Base-by-base conservation (phyloP, 1,140 invertebrate genomes). In the Tetranychus urticae region DNA sequence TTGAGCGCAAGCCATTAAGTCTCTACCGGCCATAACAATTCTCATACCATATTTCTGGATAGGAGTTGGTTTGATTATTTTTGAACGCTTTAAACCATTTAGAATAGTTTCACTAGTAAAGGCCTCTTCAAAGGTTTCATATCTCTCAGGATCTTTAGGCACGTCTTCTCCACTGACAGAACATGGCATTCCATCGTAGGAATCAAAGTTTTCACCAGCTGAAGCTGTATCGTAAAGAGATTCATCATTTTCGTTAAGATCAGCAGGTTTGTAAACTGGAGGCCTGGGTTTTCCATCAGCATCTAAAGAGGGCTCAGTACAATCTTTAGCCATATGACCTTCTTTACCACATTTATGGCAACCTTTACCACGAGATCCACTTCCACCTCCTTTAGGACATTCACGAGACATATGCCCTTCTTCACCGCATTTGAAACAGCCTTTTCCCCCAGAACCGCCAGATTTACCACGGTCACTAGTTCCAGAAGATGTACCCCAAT, bases 1-100 rank as follows among this genome's bases (percentile, higher is more conserved):
- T 73, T 97, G 91, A 0, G 93, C 92, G 71, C 92, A 97, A 0
- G 82, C 91, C 90, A 97, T 97, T 8, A 97, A 67, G 75, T 97
- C 92, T 56, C 87, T 71, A 5, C 82, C 81, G 0, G 62, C 72
- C 68, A 81, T 71, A 47, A 97, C 82, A 14, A 86, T 82, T 0
- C 92, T 89, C 56, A 96, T 82, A 0, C 87, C 81, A 64, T 85
- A 75, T 68, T 92, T 91, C 69, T 98, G 93, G 46, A 98, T 84
- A 0, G 92, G 91, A 0, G 92, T 97, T 0, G 91, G 89, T 66
- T 81, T 83, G 1, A 66, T 78, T 69, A 97, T 98, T 0, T 82
- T 80, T 0, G 85, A 83, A 66, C 82, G 84, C 2, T 73, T 68
- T 0, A 97, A 12, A 14, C 14, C 97, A 0, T 82, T 75, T 12